phyloP scores from a whole-genome alignment of 1,140 invertebrate genomes.

The Sipha flava region DNA sequence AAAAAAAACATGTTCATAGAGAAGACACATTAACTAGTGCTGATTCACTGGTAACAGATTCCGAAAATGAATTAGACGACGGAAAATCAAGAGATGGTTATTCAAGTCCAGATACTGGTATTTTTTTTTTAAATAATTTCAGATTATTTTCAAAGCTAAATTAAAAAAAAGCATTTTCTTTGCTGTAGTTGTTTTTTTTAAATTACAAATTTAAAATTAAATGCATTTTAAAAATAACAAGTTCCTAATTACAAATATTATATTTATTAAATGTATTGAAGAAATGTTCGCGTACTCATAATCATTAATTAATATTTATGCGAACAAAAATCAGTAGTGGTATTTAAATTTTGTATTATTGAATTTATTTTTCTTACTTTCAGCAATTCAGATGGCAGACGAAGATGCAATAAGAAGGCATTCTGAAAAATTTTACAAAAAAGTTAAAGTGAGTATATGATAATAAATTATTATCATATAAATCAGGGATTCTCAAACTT shows the following conservation, averaged over 20 bases:
- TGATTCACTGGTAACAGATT: not conserved
- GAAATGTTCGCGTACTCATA: too few relatives aligned
- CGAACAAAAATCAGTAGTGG: too few relatives aligned
- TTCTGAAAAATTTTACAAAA: not conserved
- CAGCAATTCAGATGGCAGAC: constrained; percentile 15
- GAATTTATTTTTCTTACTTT: not conserved
- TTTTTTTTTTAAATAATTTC: not conserved
- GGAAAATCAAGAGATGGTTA: constrained; percentile 21
- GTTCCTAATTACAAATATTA: too few relatives aligned
- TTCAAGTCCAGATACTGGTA: constrained; percentile 23
- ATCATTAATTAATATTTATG: too few relatives aligned
- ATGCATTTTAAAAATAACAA: too few relatives aligned
- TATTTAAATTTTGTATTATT: not conserved
- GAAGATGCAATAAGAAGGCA: not conserved
- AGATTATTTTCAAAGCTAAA: too few relatives aligned
- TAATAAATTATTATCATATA: too few relatives aligned
- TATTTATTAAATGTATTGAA: too few relatives aligned
- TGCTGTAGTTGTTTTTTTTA: too few relatives aligned
- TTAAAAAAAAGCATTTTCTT: too few relatives aligned
- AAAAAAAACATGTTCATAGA: constrained; percentile 1
- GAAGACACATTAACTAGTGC: not conserved
- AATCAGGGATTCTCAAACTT: too few relatives aligned
- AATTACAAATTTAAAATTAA: too few relatives aligned
- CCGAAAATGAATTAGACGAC: constrained; percentile 9
- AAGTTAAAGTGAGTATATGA: constrained; percentile 1